Conservation (phyloP, 2,113 vertebrate species). For the Corythoichthys intestinalis region DNA sequence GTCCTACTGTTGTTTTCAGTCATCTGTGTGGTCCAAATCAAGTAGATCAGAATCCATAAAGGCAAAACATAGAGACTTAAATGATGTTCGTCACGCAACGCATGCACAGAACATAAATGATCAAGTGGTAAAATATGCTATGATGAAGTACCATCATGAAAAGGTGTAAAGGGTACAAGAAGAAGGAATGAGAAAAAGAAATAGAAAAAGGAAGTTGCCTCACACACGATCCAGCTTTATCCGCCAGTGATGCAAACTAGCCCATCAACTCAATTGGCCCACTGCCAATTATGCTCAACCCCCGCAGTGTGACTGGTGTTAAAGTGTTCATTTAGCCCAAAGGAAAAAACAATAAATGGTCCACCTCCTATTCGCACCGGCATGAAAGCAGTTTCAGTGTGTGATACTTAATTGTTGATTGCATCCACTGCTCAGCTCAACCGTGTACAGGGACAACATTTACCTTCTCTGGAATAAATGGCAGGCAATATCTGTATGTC, state of each 20-base stretch:
- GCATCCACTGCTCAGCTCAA: neutral
- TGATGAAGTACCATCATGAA: too few relatives aligned
- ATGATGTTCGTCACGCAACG: too few relatives aligned
- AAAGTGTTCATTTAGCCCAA: constrained; percentile 45
- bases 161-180: neutral
- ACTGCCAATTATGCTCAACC: constrained; percentile 33
- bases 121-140: neutral
- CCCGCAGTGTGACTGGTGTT: constrained; percentile 38
- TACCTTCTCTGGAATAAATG: neutral
- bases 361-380: constrained; percentile 31
- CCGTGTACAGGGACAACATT: neutral
- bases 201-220: neutral
- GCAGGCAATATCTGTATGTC: neutral
- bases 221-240: constrained; percentile 12
- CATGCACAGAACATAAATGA: neutral
- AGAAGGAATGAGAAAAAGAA: neutral
- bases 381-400: constrained; percentile 18
- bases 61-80: too few relatives aligned
- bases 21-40: too few relatives aligned
- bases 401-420: neutral
- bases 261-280: constrained; percentile 41
- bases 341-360: constrained; percentile 41
- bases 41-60: too few relatives aligned
- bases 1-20: too few relatives aligned
- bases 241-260: constrained; percentile 38